Conservation (phyloP, 2,113 vertebrate genomes). For the Henicopernis longicauda region DNA sequence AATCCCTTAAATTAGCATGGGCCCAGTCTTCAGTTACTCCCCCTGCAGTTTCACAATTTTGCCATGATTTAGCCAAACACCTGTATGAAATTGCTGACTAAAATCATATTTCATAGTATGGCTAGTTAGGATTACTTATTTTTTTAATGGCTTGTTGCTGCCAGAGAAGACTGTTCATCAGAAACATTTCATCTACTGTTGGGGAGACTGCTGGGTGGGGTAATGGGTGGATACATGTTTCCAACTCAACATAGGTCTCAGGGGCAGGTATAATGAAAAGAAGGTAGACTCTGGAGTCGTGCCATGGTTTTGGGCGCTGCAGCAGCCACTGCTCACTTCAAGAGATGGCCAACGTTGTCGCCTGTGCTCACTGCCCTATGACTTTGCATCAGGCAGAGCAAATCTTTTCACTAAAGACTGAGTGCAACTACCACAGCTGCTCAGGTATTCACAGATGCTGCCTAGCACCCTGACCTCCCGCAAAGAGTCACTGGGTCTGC, state of each 20-base stretch:
- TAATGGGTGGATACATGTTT: neutral
- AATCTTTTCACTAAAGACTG: neutral
- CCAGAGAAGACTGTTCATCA: neutral
- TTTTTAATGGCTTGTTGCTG: neutral
- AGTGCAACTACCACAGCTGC: neutral
- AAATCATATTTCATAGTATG: neutral
- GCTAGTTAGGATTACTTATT: neutral
- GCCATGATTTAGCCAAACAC: neutral
- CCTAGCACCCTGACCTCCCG: neutral
- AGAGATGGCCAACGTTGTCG: accelerated
- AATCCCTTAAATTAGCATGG: neutral
- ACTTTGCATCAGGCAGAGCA: neutral
- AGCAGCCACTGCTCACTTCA: neutral
- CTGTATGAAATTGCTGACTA: neutral
- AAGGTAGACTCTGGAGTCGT: neutral
- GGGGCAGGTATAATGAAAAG: neutral
- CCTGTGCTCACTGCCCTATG: neutral
- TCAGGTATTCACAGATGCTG: neutral
- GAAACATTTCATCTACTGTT: neutral
- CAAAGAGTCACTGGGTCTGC: neutral
- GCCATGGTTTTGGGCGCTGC: neutral
- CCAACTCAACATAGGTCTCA: neutral
- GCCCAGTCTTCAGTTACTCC: neutral
- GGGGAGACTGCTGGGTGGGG: neutral
- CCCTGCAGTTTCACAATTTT: neutral